Base-by-base conservation (phyloP, 2,797 vertebrate genomes). In the Spinus pinus region DNA sequence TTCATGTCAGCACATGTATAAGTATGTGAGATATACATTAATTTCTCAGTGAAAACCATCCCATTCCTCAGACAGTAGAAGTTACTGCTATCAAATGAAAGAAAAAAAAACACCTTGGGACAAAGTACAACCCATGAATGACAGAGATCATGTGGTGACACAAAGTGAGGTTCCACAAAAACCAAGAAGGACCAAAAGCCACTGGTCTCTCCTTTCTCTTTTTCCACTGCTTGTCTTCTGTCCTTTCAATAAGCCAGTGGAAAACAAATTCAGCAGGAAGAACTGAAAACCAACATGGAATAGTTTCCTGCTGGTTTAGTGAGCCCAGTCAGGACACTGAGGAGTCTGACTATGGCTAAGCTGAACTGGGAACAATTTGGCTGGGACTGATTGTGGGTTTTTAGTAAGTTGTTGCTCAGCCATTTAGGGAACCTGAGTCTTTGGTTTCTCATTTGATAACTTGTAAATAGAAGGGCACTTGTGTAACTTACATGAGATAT, bases 371-470 rank as follows among this genome's bases (percentile, higher is more conserved):
- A 24, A 54, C 41, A 56, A 6, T 54, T 56, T 44, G 37, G 31
- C n/a, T 56, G 5, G 12, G 27, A 74, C 47, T 10, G 24, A 37
- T 44, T 0, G 1, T 41, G 14, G 3, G 3, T 0, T 62, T 80
- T 74, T 64, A 24, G 35, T 8, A 69, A 84, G 18, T 9, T 71
- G 18, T 24, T 88, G 25, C 22, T 81, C 64, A 80, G 53, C 2
- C 30, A 27, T 16, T 60, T 61, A 56, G 22, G 56, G 24, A 82
- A 70, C 18, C 28, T 21, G 14, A 23, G 28, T 24, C 56, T 53
- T 70, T 3, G 0, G 10, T 46, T 70, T 82, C 0, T 0, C 14
- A 12, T 24, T 49, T 23, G 51, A 12, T 53, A 35, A 74, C 33
- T 78, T 50, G 20, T 47, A 83, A 81, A 75, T 8, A 74, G 35